A percentile compares a stretch with the other conserved stretches of the same genome.
Evolutionary conservation across 2,888 invertebrate species (phyloP).

Genomic region (Hedychridium roseum): DNA sequence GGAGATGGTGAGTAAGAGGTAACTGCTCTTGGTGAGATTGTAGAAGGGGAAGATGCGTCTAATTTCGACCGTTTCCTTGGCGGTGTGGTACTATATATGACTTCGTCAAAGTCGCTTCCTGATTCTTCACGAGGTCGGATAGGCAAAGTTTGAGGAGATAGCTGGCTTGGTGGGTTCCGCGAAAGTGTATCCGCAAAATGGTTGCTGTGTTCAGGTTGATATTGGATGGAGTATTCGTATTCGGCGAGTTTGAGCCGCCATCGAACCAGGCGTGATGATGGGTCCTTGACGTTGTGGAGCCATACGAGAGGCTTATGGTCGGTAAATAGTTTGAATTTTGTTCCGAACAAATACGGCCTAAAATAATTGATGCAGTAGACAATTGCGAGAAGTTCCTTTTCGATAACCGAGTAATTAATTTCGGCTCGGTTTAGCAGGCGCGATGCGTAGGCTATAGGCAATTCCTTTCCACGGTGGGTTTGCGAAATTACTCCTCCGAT

Average conservation of each 20-base stretch:
- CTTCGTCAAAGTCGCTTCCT: too few species aligned
- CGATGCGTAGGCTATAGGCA: slow-evolving; percentile 47
- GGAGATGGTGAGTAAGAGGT: too few species aligned
- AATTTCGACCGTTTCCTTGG: too few species aligned
- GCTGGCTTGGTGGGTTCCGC: slow-evolving; percentile 2
- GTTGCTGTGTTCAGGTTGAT: slow-evolving; percentile 14
- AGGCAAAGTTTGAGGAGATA: too few species aligned
- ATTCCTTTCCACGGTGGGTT: slow-evolving; percentile 36
- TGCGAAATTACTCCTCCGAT: slow-evolving; percentile 47
- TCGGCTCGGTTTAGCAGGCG: slow-evolving; percentile 41
- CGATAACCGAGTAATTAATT: slow-evolving; percentile 45
- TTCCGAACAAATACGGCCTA: slow-evolving; percentile 15
- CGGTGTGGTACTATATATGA: too few species aligned
- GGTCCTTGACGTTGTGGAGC: slow-evolving; percentile 10
- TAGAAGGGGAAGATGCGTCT: too few species aligned
- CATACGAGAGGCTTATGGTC: slow-evolving; percentile 18
- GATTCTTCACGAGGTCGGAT: too few species aligned
- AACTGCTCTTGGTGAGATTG: too few species aligned
- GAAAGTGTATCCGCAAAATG: slow-evolving; percentile 15
- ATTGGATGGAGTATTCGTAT: slow-evolving; percentile 11
- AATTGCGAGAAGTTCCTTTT: slow-evolving; percentile 44
- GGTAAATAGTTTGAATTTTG: slow-evolving; percentile 13
- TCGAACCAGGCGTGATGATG: slow-evolving; percentile 12
- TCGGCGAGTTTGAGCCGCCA: slow-evolving; percentile 11
- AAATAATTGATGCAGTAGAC: slow-evolving; percentile 13